phyloP scores from a whole-genome alignment of 2,888 invertebrate genomes.

The Chromoteleia sp. region DNA sequence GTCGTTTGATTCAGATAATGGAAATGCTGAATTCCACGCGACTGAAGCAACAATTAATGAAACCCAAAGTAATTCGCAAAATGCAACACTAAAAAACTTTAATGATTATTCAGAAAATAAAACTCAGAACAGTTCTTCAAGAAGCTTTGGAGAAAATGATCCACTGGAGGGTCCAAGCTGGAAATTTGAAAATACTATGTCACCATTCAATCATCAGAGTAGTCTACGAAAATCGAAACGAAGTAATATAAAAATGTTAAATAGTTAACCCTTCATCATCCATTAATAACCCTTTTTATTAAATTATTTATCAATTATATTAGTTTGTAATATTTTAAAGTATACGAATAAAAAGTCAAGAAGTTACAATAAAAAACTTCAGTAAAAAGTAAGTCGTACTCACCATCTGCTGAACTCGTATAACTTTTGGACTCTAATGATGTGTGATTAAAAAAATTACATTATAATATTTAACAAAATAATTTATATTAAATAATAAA shows the following conservation, averaged over 20 bases:
- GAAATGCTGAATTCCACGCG: constrained; percentile 1
- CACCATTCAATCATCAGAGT: constrained; percentile 13
- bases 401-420: too few relatives aligned
- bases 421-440: too few relatives aligned
- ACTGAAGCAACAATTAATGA: constrained; percentile 23
- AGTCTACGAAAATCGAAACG: constrained; percentile 24
- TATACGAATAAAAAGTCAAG: too few relatives aligned
- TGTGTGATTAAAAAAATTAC: too few relatives aligned
- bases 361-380: too few relatives aligned
- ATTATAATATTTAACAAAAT: too few relatives aligned
- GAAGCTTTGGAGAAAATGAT: constrained; percentile 72
- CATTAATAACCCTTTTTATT: too few relatives aligned
- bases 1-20: constrained; percentile 49
- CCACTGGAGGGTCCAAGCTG: constrained; percentile 83
- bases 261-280: neutral
- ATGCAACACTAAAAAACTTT: neutral
- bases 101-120: constrained; percentile 32
- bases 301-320: too few relatives aligned
- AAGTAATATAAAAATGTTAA: constrained; percentile 7
- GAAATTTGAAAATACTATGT: constrained; percentile 64
- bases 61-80: constrained; percentile 2
- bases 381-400: too few relatives aligned
- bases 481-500: too few relatives aligned
- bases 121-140: constrained; percentile 25
- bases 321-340: too few relatives aligned